Percentiles rank a stretch among this genome's conserved stretches.
phyloP scores from a whole-genome alignment of 2,113 vertebrate genomes.

The Columba livia region DNA sequence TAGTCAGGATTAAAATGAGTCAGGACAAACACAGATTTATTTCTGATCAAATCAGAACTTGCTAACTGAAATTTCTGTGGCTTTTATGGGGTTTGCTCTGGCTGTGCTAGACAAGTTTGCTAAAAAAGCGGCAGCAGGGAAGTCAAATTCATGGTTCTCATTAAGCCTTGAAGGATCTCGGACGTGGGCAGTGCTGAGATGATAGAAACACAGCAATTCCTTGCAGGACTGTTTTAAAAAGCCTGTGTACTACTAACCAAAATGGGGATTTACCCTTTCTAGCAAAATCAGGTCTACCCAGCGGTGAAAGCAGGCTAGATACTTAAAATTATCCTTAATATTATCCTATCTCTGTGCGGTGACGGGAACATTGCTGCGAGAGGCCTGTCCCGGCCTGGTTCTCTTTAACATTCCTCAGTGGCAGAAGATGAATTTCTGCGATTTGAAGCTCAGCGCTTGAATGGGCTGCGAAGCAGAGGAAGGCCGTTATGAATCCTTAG shows the following conservation, averaged over 20 bases:
- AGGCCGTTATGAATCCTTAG: neutral
- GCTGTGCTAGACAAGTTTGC: neutral
- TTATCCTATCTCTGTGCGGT: accelerated
- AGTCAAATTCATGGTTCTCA: neutral
- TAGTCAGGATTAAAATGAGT: neutral
- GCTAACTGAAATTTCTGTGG: neutral
- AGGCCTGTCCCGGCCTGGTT: neutral
- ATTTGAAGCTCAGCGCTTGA: neutral
- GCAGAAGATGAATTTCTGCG: neutral
- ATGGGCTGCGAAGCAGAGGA: neutral
- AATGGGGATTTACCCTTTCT: neutral
- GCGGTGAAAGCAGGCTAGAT: neutral
- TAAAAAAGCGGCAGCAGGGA: neutral
- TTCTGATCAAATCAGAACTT: neutral
- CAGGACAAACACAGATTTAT: neutral
- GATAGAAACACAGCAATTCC: neutral
- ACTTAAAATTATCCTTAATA: neutral
- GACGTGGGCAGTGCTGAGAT: neutral
- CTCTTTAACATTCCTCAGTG: neutral
- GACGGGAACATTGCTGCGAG: neutral
- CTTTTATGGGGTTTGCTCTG: neutral
- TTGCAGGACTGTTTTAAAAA: neutral
- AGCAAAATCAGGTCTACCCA: neutral
- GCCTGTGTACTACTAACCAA: accelerated
- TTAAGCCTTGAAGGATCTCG: neutral